Evolutionary conservation across 2,888 invertebrate genomes (phyloP), one percentile per base, ranked within the genome.

Genomic region (Ophioninae sp.): DNA sequence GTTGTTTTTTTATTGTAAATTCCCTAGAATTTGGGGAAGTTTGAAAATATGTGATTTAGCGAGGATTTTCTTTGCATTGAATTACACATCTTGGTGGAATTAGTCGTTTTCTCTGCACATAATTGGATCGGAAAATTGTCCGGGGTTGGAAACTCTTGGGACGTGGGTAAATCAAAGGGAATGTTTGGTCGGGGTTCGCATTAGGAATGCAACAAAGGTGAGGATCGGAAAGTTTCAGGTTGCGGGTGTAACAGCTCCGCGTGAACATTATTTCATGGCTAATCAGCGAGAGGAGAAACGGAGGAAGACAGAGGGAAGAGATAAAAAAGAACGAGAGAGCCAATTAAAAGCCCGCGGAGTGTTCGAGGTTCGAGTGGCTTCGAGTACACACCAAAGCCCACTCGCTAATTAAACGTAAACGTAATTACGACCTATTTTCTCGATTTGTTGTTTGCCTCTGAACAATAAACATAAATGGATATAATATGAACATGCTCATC

Each of bases 381-480:
- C 62, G 62, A 67, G 69, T 41, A 64, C 30, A 74, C 74, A 73
- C 56, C 56, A 59, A 57, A 62, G 75, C 65, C 64, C 56, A 39
- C 73, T 64, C 59, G 75, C 78, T 84, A 84, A 84, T 84, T 78
- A 81, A 84, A 84, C 67, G 84, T 81, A 84, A 81, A 84, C 81
- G 84, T 75, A 81, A 84, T 84, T 84, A 84, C 70, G 78, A 65
- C 65, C 64, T 78, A 74, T 70, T 78, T 77, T 81, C 50, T 64
- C 61, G 70, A 37, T 64, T 69, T 44, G n/a, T 50, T 72, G 61
- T 67, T 67, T 73, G 30, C 68, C 67, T 68, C 61, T 68, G 72
- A 65, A 59, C 72, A 73, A 67, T 41, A 37, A 64, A 72, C 44
- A 59, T 64, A 65, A 79, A 72, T 64, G 65, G 44, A 23, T 59